A percentile compares a stretch with the other conserved stretches of the same genome.
phyloP scores from a whole-genome alignment of 2,113 vertebrate species.

The Suncus etruscus region DNA sequence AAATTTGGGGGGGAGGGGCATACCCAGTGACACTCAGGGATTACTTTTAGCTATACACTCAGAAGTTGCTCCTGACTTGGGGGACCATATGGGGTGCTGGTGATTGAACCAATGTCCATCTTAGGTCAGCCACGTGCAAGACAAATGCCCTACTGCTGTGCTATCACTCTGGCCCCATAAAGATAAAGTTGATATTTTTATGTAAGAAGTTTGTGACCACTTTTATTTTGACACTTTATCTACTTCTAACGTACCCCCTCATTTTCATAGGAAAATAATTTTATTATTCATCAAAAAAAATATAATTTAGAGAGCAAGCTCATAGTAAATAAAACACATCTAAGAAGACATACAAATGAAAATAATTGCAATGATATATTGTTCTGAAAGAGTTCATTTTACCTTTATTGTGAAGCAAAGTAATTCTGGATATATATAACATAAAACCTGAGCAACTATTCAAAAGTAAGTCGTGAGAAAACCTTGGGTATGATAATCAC shows the following conservation, averaged over 20 bases:
- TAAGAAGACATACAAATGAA: not conserved
- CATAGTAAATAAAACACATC: not conserved
- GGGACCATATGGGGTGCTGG: too few relatives aligned
- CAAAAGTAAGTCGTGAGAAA: slow-evolving; percentile 54
- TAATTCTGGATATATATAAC: not conserved
- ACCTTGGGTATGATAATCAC: slow-evolving; percentile 35
- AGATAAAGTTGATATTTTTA: not conserved
- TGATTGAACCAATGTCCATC: too few relatives aligned
- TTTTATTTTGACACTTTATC: not conserved
- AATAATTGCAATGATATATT: not conserved
- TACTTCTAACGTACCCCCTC: not conserved
- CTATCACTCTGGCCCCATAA: not conserved
- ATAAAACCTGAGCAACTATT: not conserved
- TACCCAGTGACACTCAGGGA: too few relatives aligned
- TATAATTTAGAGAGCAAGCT: not conserved
- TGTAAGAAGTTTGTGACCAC: not conserved
- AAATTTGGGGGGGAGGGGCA: too few relatives aligned
- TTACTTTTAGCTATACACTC: too few relatives aligned
- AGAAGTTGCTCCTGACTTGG: too few relatives aligned
- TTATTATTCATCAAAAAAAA: slow-evolving; percentile 5
- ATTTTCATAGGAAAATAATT: not conserved
- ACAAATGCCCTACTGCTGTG: too few relatives aligned
- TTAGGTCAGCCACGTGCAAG: too few relatives aligned
- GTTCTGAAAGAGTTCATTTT: not conserved
- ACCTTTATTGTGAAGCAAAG: not conserved